A percentile compares a stretch with the other conserved stretches of the same genome.
These are phyloP conservation scores for Proisotoma minuta DNA, from an alignment of 2,888 invertebrate genomes.

Conservation along the genomic window DNA sequence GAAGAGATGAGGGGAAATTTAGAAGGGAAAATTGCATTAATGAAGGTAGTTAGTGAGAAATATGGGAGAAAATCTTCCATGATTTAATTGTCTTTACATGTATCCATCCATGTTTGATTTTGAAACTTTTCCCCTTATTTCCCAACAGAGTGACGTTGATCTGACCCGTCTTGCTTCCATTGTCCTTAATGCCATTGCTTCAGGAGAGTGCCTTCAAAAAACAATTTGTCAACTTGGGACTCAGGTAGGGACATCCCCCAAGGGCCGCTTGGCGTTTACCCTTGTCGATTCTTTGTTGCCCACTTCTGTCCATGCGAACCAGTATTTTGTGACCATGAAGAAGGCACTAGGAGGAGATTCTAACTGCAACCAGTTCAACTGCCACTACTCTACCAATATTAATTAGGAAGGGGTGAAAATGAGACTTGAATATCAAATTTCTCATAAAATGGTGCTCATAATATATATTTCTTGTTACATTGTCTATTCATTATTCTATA, in stretches of 20 bases:
- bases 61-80: not conserved
- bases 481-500: no score
- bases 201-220: slow-evolving; percentile 45
- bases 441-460: no score
- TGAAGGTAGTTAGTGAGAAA: not conserved
- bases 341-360: slow-evolving; percentile 36
- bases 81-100: slow-evolving; percentile 13
- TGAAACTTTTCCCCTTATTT: slow-evolving; percentile 31
- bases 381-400: slow-evolving; percentile 26
- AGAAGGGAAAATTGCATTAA: not conserved
- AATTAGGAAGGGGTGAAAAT: no score
- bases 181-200: slow-evolving; percentile 40
- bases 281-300: slow-evolving; percentile 41
- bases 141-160: slow-evolving; percentile 32
- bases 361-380: slow-evolving; percentile 36
- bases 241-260: slow-evolving; percentile 33
- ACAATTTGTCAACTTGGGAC: slow-evolving; percentile 42
- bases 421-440: no score
- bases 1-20: no score
- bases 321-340: slow-evolving; percentile 40
- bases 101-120: slow-evolving; percentile 7
- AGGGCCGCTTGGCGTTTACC: slow-evolving; percentile 32
- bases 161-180: slow-evolving; percentile 40
- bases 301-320: slow-evolving; percentile 33
- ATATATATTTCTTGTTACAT: no score